Conservation (phyloP, 1,140 invertebrate genomes). For the Argopecten irradians region DNA sequence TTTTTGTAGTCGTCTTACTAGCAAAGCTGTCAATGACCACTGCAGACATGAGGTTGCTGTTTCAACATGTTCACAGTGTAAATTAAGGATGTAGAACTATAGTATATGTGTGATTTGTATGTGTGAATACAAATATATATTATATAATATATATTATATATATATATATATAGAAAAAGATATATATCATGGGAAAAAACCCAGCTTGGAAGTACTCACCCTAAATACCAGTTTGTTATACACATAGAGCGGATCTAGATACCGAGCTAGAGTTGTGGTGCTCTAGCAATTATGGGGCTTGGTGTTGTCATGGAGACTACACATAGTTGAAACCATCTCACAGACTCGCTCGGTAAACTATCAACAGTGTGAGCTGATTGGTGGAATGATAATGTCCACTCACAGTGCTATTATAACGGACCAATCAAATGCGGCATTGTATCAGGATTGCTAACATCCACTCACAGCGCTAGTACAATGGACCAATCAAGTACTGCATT, state of each 20-base stretch:
- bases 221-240: neutral
- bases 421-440: neutral
- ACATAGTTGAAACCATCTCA: neutral
- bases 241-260: neutral
- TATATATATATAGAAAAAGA: neutral
- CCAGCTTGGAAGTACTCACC: neutral
- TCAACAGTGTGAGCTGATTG: neutral
- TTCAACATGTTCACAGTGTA: slow-evolving; percentile 9
- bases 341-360: neutral
- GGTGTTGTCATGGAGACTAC: neutral
- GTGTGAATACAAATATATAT: slow-evolving; percentile 19
- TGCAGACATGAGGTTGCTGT: neutral
- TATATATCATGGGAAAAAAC: neutral
- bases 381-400: slow-evolving; percentile 5
- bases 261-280: neutral
- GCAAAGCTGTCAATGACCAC: neutral
- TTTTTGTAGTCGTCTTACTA: neutral
- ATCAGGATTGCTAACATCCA: slow-evolving; percentile 21
- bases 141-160: neutral
- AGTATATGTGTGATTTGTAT: slow-evolving; percentile 22
- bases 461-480: slow-evolving; percentile 1
- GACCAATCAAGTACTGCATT: slow-evolving; percentile 15
- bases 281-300: neutral
- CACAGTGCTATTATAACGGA: neutral
- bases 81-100: neutral